Conservation (phyloP, 2,888 invertebrate species). For the Opisthograptis luteolata region DNA sequence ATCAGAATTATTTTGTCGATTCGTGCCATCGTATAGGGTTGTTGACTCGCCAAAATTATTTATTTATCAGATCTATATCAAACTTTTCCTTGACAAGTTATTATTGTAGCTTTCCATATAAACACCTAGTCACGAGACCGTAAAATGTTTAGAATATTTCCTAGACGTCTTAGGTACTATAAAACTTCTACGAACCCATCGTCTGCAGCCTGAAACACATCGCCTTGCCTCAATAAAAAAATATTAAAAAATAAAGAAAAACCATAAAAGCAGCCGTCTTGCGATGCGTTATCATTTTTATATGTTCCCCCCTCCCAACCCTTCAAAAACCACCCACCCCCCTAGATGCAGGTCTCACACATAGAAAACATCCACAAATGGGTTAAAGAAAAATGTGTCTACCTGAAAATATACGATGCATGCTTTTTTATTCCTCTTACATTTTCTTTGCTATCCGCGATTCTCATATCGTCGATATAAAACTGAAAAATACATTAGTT, state of each 20-base stretch:
- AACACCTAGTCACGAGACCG: not conserved
- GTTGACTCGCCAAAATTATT: too few species aligned
- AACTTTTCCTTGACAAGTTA: too few species aligned
- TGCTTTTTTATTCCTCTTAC: slow-evolving; percentile 79
- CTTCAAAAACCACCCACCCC: slow-evolving; percentile 52
- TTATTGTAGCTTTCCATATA: too few species aligned
- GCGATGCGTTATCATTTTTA: slow-evolving; percentile 85
- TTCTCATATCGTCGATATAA: slow-evolving; percentile 84
- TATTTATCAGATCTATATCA: too few species aligned
- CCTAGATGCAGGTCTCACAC: slow-evolving; percentile 65
- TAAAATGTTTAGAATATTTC: slow-evolving; percentile 24
- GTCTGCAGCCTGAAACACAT: slow-evolving; percentile 44
- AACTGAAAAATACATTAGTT: slow-evolving; percentile 82
- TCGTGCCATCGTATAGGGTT: too few species aligned
- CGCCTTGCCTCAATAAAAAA: slow-evolving; percentile 69
- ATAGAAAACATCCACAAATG: slow-evolving; percentile 74
- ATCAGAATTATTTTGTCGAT: too few species aligned
- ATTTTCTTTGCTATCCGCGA: slow-evolving; percentile 84
- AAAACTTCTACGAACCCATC: slow-evolving; percentile 27
- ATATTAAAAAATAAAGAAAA: slow-evolving; percentile 82
- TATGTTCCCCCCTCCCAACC: slow-evolving; percentile 70
- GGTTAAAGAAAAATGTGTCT: slow-evolving; percentile 85
- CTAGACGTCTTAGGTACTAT: slow-evolving; percentile 27
- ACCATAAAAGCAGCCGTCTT: slow-evolving; percentile 84
- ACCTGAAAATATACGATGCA: slow-evolving; percentile 84